Base-by-base conservation (phyloP, 2,888 invertebrate genomes). In the Thelaira solivaga region DNA sequence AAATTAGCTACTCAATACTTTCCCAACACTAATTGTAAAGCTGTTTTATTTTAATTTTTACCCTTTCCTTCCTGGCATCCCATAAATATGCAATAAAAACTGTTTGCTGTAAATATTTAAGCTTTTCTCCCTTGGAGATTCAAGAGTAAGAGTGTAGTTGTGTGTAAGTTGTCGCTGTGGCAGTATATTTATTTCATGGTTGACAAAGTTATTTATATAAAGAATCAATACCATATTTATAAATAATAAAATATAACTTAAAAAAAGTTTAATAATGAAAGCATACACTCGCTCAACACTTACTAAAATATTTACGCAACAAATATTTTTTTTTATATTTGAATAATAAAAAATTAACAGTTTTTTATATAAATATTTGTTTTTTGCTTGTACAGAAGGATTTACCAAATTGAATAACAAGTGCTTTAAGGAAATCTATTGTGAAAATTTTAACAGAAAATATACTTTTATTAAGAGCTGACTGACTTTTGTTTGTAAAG, bases 71-170 rank as follows among this genome's bases (percentile, higher is more conserved):
- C n/a, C 29, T 49, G 49, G 0, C 43, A 62, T 41, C 62, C 71
- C 62, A 71, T 62, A 71, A 45, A 51, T 71, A 71, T 71, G 61
- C 69, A 69, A 59, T 57, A 49, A 36, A 69, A 59, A 49, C 39
- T 49, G 22, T 59, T 39, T 11, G 39, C n/a, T 11, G 13, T 4
- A 55, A n/a, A 55, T 13, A 16, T 31, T 10, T 31, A n/a, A 24
- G 34, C 8, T 51, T 10, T 26, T 4, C 34, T 57, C 55, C 47
- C 24, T 26, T n/a, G 26, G 24, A 34, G 43, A 31, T 43, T 41
- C 6, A 47, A 47, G 36, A 47, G 36, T n/a, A 18, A 8, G 24
- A 34, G 18, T 18, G 36, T 8, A 24, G 53, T 49, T 16, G 22
- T 11, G 11, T 29, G 4, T 43, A 11, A 5, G 18, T n/a, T 18